Percentiles rank a stretch among this genome's conserved stretches.
Conservation (phyloP, 2,797 vertebrate species). For the Halcyon chelicuti region DNA sequence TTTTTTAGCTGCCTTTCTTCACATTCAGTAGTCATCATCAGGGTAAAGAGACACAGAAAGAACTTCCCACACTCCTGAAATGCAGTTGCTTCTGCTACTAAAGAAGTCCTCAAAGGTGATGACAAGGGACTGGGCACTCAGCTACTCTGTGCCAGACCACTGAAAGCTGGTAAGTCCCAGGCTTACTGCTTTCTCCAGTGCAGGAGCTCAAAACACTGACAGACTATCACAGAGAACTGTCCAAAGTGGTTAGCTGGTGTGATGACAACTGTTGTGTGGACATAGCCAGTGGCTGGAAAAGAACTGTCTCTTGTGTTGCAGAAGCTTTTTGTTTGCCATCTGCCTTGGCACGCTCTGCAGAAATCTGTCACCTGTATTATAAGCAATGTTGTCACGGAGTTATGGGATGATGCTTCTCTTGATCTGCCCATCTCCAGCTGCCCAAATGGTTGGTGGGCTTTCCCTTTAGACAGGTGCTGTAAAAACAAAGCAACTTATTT, state of each 20-base stretch:
- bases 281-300: background rate
- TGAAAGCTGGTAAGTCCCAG: background rate
- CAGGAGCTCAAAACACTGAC: background rate
- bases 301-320: background rate
- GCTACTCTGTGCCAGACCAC: too few species aligned
- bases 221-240: background rate
- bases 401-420: background rate
- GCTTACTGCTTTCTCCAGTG: background rate
- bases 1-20: slow-evolving; percentile 29
- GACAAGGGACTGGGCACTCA: background rate
- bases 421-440: background rate
- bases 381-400: background rate
- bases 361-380: background rate
- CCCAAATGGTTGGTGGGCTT: background rate
- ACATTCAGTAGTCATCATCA: background rate
- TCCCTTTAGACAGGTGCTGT: slow-evolving; percentile 30
- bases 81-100: background rate
- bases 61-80: background rate
- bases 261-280: background rate
- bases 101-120: background rate
- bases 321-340: background rate
- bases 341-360: background rate
- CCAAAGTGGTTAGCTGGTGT: background rate
- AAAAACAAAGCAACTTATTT: background rate
- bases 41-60: background rate